Evolutionary conservation across 1,140 invertebrate species (phyloP).

Genomic region (Pectinophora gossypiella): DNA sequence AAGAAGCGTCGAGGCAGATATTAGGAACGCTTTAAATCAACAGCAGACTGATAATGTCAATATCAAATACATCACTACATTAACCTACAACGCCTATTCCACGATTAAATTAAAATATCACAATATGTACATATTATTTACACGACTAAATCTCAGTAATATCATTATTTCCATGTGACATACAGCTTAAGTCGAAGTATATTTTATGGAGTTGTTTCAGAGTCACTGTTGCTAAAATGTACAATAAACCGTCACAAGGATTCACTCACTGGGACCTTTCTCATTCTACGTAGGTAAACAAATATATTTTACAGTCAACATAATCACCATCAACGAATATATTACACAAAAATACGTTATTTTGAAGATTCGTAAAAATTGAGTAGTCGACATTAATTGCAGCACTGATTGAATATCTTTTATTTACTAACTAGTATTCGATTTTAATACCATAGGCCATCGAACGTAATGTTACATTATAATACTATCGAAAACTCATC

Average conservation of each 20-base stretch:
- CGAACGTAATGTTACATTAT: conserved; percentile 16
- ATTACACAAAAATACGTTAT: conserved; percentile 1
- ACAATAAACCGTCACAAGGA: not conserved
- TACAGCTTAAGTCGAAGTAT: conserved; percentile 4
- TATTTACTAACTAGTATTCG: conserved; percentile 2
- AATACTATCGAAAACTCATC: conserved; percentile 31
- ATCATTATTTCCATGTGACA: conserved; percentile 37
- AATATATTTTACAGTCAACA: conserved; percentile 2
- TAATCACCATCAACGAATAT: not conserved
- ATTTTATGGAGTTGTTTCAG: not conserved
- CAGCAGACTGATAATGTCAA: conserved; percentile 37
- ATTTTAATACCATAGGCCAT: not conserved
- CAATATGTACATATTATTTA: conserved; percentile 70
- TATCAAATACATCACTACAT: conserved; percentile 49
- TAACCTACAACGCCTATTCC: conserved; percentile 55
- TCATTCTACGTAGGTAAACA: not conserved
- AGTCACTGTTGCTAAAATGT: not conserved
- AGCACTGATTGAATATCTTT: conserved; percentile 1
- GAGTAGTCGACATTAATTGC: conserved; percentile 3
- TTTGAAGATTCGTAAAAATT: conserved; percentile 1
- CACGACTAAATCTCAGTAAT: conserved; percentile 47
- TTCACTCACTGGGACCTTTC: not conserved
- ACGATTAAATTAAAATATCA: conserved; percentile 72
- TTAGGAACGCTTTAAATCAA: conserved; percentile 39
- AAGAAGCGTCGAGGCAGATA: conserved; percentile 5